Percentiles rank a stretch among this genome's conserved stretches.
Conservation (phyloP, 1,140 invertebrate genomes). For the Drosophila nebulosa region DNA sequence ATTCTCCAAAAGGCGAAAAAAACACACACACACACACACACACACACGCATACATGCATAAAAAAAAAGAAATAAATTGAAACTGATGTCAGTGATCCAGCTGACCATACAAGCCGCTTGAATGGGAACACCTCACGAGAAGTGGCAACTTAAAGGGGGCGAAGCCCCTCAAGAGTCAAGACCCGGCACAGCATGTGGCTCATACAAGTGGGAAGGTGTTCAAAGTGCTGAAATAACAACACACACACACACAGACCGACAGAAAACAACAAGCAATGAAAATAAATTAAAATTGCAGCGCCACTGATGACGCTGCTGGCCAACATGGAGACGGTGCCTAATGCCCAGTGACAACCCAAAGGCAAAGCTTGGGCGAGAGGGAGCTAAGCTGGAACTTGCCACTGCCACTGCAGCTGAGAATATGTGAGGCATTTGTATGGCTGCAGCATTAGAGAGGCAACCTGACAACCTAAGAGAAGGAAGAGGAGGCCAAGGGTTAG, state of each 20-base stretch:
- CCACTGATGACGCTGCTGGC: conserved; percentile 13
- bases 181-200: conserved; percentile 16
- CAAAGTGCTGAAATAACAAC: conserved; percentile 33
- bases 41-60: too few species aligned
- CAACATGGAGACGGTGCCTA: conserved; percentile 21
- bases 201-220: conserved; percentile 34
- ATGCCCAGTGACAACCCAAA: conserved; percentile 33
- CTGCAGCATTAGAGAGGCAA: conserved; percentile 60
- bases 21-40: too few species aligned
- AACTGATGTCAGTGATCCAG: conserved; percentile 42
- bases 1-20: conserved; percentile 17
- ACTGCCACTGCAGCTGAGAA: conserved; percentile 18
- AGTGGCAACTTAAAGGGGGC: conserved; percentile 17
- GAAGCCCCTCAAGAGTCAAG: conserved; percentile 52
- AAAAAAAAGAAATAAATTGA: conserved; percentile 34
- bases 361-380: too few species aligned
- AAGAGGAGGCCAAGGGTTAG: background rate
- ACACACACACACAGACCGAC: conserved; percentile 4
- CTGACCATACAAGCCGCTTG: conserved; percentile 44
- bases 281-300: conserved; percentile 59
- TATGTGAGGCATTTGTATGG: conserved; percentile 54
- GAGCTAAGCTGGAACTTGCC: conserved; percentile 19
- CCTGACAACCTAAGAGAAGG: conserved; percentile 2
- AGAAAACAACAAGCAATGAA: conserved; percentile 19
- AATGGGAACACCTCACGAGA: background rate